Conservation (phyloP, 2,113 vertebrate species). For the Onychorhynchus coronatus region DNA sequence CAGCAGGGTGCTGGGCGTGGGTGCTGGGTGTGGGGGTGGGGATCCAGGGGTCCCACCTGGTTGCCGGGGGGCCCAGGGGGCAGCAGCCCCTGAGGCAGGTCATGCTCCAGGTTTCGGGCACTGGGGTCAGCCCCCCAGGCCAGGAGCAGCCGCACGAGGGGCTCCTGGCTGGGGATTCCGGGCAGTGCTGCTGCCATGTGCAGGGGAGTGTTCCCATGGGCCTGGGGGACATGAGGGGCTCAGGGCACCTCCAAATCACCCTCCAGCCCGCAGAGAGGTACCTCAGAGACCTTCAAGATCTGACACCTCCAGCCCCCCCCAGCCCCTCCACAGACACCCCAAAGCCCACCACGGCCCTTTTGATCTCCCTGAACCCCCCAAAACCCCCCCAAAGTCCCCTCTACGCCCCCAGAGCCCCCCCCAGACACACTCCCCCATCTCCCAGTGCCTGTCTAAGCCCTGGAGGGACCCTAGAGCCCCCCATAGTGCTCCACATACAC, state of each 20-base stretch:
- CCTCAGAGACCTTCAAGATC: not conserved
- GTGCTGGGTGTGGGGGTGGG: not conserved
- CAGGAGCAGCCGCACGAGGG: not conserved
- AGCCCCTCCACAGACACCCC: not conserved
- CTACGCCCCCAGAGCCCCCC: fast-evolving
- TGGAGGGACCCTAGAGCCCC: not conserved
- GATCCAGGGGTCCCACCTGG: not conserved
- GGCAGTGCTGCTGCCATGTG: not conserved
- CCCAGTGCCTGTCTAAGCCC: not conserved
- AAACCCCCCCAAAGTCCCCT: not conserved
- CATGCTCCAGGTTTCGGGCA: not conserved
- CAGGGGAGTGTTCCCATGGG: not conserved
- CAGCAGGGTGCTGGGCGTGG: not conserved
- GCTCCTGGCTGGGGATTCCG: not conserved
- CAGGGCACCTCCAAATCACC: not conserved
- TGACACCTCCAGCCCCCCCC: not conserved
- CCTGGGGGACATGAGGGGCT: not conserved
- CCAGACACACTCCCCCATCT: not conserved
- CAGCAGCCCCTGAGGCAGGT: not conserved
- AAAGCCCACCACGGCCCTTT: not conserved
- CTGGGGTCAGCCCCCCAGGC: not conserved
- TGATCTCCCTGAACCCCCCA: not conserved
- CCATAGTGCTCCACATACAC: not conserved
- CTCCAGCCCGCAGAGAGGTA: not conserved
- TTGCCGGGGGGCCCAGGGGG: not conserved